Evolutionary conservation across 2,888 invertebrate genomes (phyloP), one percentile per base, ranked within the genome.

Genomic region (Agrilus cyanescens): DNA sequence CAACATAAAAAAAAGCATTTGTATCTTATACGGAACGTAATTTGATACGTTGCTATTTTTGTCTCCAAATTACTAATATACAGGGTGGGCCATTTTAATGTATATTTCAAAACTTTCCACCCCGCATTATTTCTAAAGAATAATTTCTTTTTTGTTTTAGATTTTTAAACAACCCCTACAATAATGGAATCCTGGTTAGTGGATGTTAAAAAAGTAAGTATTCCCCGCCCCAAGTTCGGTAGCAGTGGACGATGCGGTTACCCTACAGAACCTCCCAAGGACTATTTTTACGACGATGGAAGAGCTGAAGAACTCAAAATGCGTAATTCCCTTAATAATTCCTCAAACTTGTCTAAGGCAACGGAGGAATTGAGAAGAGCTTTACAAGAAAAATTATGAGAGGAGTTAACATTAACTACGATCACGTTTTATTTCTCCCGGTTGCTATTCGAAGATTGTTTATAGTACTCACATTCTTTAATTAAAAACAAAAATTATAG

Each of bases 121-220:
- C n/a, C n/a, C n/a, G n/a, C n/a, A n/a, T n/a, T n/a, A n/a, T n/a
- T n/a, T n/a, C 5, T 20, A 20, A 20, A 20, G 20, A 7, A 20
- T 4, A 7, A 7, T 20, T 20, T 20, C 20, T 4, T 20, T n/a
- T 20, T 20, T 20, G 20, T 20, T 20, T 20, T 20, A 20, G 20
- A 20, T 20, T 7, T 2, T 20, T 20, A 7, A 20, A 16, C 18
- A 33, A 16, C 6, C 13, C 36, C 34, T 16, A 16, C 32, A 39
- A 59, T 49, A 53, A 88, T 88, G 87, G 88, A 88, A 62, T 81
- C 84, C 54, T 87, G 87, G 86, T 66, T 87, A 57, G 80, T 78
- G 51, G 86, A 88, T 64, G 83, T 88, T 37, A 86, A 87, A 65
- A 78, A 84, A 53, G 80, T 88, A 48, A 74, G 83, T 54, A 88